Conservation (phyloP, 2,113 vertebrate species). For the Tetrax tetrax region DNA sequence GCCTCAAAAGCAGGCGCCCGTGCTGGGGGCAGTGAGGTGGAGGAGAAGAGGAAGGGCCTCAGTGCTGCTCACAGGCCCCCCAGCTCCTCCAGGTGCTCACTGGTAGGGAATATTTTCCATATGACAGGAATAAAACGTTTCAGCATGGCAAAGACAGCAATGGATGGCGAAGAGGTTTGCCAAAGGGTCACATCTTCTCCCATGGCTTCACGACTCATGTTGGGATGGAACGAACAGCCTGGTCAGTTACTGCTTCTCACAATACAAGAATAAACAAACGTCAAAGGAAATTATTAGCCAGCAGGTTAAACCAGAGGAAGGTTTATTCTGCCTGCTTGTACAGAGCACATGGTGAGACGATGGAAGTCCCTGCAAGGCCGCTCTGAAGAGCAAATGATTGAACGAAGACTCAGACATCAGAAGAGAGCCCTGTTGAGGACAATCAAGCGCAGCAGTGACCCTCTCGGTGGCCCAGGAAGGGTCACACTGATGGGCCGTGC, state of each 20-base stretch:
- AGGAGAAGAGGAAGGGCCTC: not conserved
- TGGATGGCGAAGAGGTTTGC: not conserved
- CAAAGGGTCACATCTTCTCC: not conserved
- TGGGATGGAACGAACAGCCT: accelerated
- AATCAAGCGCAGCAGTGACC: accelerated
- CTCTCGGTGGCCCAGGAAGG: not conserved
- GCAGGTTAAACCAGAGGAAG: not conserved
- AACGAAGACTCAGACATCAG: not conserved
- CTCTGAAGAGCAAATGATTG: not conserved
- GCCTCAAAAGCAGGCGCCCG: accelerated
- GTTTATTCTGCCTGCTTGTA: not conserved
- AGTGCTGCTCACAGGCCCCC: not conserved
- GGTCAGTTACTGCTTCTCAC: not conserved
- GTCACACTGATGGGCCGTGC: not conserved
- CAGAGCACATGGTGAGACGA: not conserved
- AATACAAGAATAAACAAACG: not conserved
- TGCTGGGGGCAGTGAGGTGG: accelerated
- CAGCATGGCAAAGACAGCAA: not conserved
- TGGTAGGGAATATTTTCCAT: accelerated
- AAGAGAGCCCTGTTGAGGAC: accelerated
- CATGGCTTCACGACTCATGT: not conserved
- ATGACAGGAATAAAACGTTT: not conserved
- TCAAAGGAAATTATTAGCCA: not conserved
- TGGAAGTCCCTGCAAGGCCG: not conserved
- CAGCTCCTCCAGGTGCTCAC: not conserved